phyloP scores from a whole-genome alignment of 2,113 vertebrate species.

The Pipa parva region DNA sequence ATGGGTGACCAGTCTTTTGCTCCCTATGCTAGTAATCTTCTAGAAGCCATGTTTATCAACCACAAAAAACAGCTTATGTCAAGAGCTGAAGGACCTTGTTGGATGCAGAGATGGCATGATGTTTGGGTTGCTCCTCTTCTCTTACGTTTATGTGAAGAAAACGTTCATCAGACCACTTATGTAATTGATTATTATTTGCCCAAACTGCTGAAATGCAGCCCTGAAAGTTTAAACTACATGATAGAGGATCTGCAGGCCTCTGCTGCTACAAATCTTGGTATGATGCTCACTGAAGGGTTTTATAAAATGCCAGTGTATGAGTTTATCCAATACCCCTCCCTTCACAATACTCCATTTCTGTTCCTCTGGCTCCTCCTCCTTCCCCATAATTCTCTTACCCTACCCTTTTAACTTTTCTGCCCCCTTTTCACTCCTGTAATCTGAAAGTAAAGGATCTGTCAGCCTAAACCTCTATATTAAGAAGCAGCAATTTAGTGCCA shows the following conservation, averaged over 20 bases:
- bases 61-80: slow-evolving; percentile 73
- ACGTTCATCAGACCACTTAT: slow-evolving; percentile 78
- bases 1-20: slow-evolving; percentile 89
- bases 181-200: slow-evolving; percentile 92
- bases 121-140: slow-evolving; percentile 87
- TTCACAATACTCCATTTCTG: too few species aligned
- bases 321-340: too few species aligned
- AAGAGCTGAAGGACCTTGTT: slow-evolving; percentile 43
- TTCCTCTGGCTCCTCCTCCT: too few species aligned
- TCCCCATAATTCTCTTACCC: too few species aligned
- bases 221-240: slow-evolving; percentile 83
- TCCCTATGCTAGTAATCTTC: slow-evolving; percentile 83
- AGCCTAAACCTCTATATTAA: too few species aligned
- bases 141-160: slow-evolving; percentile 74
- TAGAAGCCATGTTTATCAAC: slow-evolving; percentile 87
- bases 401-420: too few species aligned
- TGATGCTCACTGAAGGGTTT: too few species aligned
- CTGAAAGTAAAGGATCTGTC: too few species aligned
- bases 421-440: too few species aligned
- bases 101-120: slow-evolving; percentile 79
- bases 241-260: slow-evolving; percentile 77
- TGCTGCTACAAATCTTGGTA: slow-evolving; percentile 66
- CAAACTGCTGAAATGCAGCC: slow-evolving; percentile 81
- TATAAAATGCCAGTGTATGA: too few species aligned
- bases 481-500: too few species aligned